Conservation (phyloP, 2,113 vertebrate species). For the Erinaceus europaeus region DNA sequence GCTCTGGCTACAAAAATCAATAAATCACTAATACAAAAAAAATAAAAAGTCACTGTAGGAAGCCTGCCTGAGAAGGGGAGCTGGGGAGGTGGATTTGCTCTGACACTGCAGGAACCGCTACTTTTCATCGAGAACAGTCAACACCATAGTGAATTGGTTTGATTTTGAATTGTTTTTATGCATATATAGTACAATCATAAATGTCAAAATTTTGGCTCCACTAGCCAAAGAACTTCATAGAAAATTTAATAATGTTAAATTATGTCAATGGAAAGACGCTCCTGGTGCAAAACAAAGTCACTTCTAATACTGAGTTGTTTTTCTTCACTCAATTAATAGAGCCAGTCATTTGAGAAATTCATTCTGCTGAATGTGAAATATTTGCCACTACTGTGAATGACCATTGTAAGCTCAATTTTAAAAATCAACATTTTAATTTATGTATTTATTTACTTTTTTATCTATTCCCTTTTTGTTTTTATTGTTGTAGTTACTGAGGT, state of each 20-base stretch:
- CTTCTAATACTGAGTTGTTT: not conserved
- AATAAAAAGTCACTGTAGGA: too few relatives aligned
- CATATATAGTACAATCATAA: not conserved
- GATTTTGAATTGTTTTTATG: not conserved
- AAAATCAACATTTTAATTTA: not conserved
- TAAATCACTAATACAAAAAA: too few relatives aligned
- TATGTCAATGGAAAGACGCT: not conserved
- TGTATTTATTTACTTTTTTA: too few relatives aligned
- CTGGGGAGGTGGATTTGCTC: not conserved
- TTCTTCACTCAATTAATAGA: not conserved
- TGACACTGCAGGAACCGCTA: not conserved
- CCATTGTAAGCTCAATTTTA: not conserved
- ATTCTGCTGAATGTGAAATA: not conserved
- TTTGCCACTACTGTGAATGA: not conserved
- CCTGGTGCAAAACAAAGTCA: not conserved
- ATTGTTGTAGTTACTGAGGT: too few relatives aligned
- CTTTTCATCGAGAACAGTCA: not conserved
- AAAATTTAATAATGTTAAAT: not conserved
- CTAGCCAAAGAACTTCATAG: not conserved
- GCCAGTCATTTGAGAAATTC: not conserved
- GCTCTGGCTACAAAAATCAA: too few relatives aligned
- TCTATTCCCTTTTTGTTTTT: too few relatives aligned
- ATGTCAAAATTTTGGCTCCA: not conserved
- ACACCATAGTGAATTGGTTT: not conserved
- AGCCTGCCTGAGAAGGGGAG: too few relatives aligned